Evolutionary conservation across 1,140 invertebrate species (phyloP), one percentile per base, ranked within the genome.

Genomic region (Drosophila virilis): DNA sequence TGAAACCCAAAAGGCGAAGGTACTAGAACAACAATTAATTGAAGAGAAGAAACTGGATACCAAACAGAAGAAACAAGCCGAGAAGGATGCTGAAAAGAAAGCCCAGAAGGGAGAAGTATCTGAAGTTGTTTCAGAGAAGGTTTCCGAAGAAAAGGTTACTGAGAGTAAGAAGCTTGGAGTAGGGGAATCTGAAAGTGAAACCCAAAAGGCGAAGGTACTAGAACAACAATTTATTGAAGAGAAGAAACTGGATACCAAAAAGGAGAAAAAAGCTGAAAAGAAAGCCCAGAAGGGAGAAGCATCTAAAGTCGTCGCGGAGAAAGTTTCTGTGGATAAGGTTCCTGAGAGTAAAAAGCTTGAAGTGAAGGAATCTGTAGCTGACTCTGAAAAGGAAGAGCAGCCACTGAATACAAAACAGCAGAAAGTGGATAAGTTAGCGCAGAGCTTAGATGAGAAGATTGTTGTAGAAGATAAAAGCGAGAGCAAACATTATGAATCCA

Each of bases 1-100:
- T 40, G 74, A 85, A 45, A 66, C 71, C 13, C 54, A 80, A 38
- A 71, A 84, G 48, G 52, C 80, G 54, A 73, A 73, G 55, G 33
- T 52, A 33, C 43, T 61, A 17, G 45, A 75, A 50, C 58, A 51
- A 40, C 60, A 77, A 71, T 52, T 22, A 13, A 58, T 67, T 28
- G 66, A 69, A 22, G 51, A 66, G 9, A 9, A 51, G 38, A 65
- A 58, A n/a, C 40, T 54, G 0, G 35, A 48, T 1, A 28, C 15
- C 9, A 52, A 75, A 22, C 42, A 51, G 67, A 57, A 57, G 37
- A 65, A 46, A 52, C 37, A 65, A 10, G 8, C 12, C 12, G 33
- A 68, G 17, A 59, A 68, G 13, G 40, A 40, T 17, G 32, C 35
- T 8, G n/a, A 37, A 33, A 32, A 35, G 22, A 52, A 12, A 46